Conservation (phyloP, 2,797 vertebrate species). For the Allobates femoralis region DNA sequence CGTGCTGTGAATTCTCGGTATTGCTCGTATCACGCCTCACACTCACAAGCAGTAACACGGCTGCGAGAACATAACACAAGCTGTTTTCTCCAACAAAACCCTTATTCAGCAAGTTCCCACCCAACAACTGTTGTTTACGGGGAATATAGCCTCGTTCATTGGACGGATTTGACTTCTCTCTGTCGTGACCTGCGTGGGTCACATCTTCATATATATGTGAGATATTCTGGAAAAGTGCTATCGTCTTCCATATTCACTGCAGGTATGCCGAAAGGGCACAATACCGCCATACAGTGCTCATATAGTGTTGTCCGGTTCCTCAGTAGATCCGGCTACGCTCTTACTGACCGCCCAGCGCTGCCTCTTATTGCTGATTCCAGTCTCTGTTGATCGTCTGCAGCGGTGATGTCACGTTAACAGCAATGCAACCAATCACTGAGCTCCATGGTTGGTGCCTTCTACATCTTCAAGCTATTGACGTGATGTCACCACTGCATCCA, state of each 20-base stretch:
- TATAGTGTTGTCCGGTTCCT: too few species aligned
- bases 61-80: not conserved
- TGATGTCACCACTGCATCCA: too few species aligned
- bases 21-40: not conserved
- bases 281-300: too few species aligned
- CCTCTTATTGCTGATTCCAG: too few species aligned
- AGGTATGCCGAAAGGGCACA: not conserved
- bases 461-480: too few species aligned
- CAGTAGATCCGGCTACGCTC: too few species aligned
- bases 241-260: not conserved
- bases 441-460: too few species aligned
- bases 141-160: not conserved
- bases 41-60: not conserved
- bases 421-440: too few species aligned
- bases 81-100: not conserved
- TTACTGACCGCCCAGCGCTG: too few species aligned
- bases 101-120: constrained; percentile 11
- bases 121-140: not conserved
- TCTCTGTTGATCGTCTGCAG: too few species aligned
- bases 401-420: too few species aligned
- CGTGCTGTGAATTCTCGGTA: not conserved
- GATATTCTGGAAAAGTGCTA: not conserved
- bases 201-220: not conserved
- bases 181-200: not conserved
- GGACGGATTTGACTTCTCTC: not conserved